Evolutionary conservation across 2,888 invertebrate species (phyloP).

Genomic region (Drosophila meridiana): DNA sequence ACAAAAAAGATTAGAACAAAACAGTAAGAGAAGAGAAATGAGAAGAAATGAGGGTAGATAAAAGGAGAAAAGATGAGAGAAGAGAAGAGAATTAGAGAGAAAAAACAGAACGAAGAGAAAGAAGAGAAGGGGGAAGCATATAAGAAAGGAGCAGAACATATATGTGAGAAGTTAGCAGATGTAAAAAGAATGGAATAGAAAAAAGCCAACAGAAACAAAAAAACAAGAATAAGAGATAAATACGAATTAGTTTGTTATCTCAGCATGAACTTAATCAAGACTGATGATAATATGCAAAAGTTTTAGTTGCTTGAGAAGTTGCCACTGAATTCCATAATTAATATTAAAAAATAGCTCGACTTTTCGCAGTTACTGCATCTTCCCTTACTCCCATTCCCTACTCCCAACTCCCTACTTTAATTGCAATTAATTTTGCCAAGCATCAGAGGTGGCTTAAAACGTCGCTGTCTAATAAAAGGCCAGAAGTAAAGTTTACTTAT

Average conservation of each 20-base stretch:
- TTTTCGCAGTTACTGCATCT: conserved; percentile 36
- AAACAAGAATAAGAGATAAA: not conserved
- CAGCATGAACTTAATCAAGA: not conserved
- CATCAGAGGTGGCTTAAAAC: conserved; percentile 64
- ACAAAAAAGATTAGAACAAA: not conserved
- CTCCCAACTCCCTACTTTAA: conserved; percentile 60
- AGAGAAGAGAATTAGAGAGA: not conserved
- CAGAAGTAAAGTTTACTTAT: conserved; percentile 49
- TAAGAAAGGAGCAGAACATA: not conserved
- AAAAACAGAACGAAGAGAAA: not conserved
- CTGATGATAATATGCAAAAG: conserved; percentile 1
- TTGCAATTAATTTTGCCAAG: conserved; percentile 66
- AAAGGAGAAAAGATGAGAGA: not conserved
- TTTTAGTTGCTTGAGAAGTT: conserved; percentile 6
- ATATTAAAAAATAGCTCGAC: conserved; percentile 39
- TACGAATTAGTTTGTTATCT: conserved; percentile 4
- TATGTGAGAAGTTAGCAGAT: not conserved
- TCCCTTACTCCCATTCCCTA: not conserved
- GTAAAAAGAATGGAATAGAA: not conserved
- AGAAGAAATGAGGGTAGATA: not conserved
- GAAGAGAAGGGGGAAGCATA: no score
- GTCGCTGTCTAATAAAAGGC: conserved; percentile 65
- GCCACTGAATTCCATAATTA: conserved; percentile 37
- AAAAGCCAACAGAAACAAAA: not conserved
- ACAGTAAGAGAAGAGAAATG: not conserved